phyloP scores from a whole-genome alignment of 2,113 vertebrate species.

The Calidris pugnax region DNA sequence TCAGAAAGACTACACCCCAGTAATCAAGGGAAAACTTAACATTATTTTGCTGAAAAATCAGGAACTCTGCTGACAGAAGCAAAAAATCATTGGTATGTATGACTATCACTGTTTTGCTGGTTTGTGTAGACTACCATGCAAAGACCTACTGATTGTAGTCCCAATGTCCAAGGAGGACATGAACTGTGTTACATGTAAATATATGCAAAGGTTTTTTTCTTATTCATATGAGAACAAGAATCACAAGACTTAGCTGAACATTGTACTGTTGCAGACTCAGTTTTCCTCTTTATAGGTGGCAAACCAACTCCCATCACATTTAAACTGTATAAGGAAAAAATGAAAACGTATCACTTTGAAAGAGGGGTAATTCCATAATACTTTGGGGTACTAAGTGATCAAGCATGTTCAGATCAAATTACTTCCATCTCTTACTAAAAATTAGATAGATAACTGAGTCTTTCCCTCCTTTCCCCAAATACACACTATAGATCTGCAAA shows the following conservation, averaged over 20 bases:
- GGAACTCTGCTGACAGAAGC: background rate
- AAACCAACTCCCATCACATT: background rate
- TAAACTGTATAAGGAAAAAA: background rate
- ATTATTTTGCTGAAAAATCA: background rate
- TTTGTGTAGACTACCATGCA: background rate
- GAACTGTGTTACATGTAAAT: background rate
- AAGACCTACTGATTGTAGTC: background rate
- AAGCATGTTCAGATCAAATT: background rate
- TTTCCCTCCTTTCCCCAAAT: background rate
- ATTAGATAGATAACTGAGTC: background rate
- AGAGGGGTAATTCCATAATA: background rate
- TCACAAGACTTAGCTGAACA: background rate
- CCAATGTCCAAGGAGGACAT: background rate
- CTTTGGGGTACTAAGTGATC: background rate
- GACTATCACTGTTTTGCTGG: background rate
- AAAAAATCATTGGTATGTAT: background rate
- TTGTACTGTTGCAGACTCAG: background rate
- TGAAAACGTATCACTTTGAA: background rate
- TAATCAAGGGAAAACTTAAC: background rate
- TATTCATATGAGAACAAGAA: background rate
- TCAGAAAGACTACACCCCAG: background rate
- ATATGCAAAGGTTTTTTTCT: background rate
- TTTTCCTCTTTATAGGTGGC: background rate
- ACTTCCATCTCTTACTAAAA: background rate
- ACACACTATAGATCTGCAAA: background rate